Evolutionary conservation across 2,113 vertebrate genomes (phyloP).

Genomic region (Paratilapia polleni): DNA sequence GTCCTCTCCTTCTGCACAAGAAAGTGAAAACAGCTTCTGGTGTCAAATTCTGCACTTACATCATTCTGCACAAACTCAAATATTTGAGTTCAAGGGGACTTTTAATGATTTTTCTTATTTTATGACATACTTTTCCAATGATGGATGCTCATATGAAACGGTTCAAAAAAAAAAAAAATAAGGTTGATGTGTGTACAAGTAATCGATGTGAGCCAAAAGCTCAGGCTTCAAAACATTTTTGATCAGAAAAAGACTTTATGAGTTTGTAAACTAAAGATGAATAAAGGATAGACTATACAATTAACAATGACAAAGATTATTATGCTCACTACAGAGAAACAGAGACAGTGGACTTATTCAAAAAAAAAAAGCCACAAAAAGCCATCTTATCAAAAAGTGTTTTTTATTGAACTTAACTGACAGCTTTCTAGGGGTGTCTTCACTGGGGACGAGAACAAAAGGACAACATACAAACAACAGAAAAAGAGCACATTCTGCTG

Average conservation of each 20-base stretch:
- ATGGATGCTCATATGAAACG: not conserved
- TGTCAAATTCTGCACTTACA: not conserved
- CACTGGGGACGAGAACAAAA: conserved; percentile 56
- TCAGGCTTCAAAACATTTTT: not conserved
- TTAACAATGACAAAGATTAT: not conserved
- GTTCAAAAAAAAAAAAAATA: not conserved
- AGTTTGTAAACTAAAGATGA: not conserved
- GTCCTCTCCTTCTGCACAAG: no score
- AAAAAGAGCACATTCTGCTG: conserved; percentile 27
- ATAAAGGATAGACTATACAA: not conserved
- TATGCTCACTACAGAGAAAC: not conserved
- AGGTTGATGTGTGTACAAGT: not conserved
- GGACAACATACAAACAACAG: conserved; percentile 36
- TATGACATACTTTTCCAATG: not conserved
- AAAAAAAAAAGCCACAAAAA: conserved; percentile 28
- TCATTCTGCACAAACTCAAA: not conserved
- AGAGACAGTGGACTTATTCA: not conserved
- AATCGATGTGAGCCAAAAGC: no score
- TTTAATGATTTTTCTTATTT: not conserved
- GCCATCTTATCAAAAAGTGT: conserved; percentile 76
- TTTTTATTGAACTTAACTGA: conserved; percentile 77
- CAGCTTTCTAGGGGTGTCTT: conserved; percentile 44
- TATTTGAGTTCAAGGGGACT: not conserved
- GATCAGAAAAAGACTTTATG: not conserved
- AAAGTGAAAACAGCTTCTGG: not conserved